phyloP scores from a whole-genome alignment of 2,113 vertebrate genomes.

The Elephantulus edwardii region DNA sequence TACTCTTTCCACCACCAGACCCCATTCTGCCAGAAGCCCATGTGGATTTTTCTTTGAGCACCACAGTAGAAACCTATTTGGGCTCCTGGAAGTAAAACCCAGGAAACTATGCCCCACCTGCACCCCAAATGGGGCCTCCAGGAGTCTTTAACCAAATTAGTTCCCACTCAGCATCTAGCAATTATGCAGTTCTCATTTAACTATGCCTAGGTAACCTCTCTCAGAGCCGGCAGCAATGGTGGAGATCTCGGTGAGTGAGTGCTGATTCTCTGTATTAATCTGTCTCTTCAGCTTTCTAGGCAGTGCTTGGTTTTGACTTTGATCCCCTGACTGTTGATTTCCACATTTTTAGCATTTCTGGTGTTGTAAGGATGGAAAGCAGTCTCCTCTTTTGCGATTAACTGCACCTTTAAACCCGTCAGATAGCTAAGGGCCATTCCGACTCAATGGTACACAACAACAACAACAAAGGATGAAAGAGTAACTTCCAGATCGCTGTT shows the following conservation, averaged over 20 bases:
- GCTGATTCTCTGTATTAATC: neutral
- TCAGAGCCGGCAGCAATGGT: neutral
- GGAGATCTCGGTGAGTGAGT: neutral
- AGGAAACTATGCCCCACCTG: neutral
- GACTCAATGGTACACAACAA: too few species aligned
- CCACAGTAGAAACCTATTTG: neutral
- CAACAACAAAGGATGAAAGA: too few species aligned
- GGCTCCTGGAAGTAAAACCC: neutral
- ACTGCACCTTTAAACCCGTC: too few species aligned
- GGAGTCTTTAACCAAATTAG: neutral
- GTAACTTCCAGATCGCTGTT: too few species aligned
- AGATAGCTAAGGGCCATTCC: too few species aligned
- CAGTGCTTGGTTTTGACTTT: neutral
- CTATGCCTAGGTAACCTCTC: neutral
- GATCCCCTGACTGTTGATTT: neutral
- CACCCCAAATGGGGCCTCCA: neutral
- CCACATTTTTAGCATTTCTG: neutral
- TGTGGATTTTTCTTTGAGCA: neutral
- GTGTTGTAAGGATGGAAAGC: neutral
- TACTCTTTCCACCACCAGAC: too few species aligned
- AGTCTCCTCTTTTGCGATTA: too few species aligned
- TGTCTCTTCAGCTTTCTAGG: neutral
- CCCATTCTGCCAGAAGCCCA: neutral
- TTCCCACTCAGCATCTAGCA: neutral
- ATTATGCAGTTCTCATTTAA: neutral